These are phyloP conservation scores for Antechinus flavipes DNA, from an alignment of 2,113 vertebrate species.

Conservation along the genomic window DNA sequence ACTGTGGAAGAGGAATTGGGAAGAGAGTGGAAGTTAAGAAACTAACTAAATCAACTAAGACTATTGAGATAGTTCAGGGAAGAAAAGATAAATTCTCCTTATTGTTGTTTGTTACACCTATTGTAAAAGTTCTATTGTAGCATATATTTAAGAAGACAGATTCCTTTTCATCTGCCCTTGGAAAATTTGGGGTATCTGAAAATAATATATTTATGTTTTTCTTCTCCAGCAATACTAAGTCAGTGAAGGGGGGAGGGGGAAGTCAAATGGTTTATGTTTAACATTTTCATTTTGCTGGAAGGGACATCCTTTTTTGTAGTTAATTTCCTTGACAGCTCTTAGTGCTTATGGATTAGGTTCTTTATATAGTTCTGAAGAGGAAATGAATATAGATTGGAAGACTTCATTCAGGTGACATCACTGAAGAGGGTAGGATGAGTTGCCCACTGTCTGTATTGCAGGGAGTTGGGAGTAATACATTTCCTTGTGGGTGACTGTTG, in stretches of 20 bases:
- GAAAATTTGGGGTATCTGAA: conserved; percentile 51
- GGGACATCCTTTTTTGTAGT: conserved; percentile 54
- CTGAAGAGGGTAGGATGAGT: background rate
- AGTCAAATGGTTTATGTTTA: conserved; percentile 64
- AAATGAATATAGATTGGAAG: conserved; percentile 62
- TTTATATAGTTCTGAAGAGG: conserved; percentile 55
- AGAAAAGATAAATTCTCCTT: background rate
- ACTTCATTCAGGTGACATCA: conserved; percentile 57
- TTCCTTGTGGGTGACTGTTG: background rate
- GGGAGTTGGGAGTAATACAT: background rate
- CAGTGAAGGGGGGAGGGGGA: conserved; percentile 55
- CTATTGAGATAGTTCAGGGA: background rate
- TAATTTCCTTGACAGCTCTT: conserved; percentile 70
- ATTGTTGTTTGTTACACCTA: background rate
- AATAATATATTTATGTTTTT: conserved; percentile 70
- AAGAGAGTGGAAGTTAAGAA: background rate
- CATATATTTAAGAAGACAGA: background rate
- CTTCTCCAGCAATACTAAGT: conserved; percentile 55
- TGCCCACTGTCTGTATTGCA: too few species aligned
- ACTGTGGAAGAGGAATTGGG: background rate
- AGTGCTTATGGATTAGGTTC: conserved; percentile 53
- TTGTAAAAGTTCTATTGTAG: background rate
- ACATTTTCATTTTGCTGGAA: conserved; percentile 70
- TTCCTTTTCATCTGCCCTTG: conserved; percentile 49
- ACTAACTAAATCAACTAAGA: background rate